Base-by-base conservation (phyloP, 2,113 vertebrate species). In the Zosterops hypoxanthus region DNA sequence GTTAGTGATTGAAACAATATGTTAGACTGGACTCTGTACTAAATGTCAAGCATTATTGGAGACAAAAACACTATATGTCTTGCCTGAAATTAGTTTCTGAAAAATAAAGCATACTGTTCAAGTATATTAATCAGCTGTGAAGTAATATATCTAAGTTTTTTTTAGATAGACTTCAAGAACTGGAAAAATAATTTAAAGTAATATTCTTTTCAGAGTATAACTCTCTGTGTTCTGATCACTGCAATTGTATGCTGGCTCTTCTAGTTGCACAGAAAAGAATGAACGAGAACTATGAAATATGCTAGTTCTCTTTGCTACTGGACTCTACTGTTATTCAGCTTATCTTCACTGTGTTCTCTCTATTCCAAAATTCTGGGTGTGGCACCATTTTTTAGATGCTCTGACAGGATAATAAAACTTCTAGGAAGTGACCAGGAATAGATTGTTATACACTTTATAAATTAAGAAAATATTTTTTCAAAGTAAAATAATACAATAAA, bases 341-440 rank as follows among this genome's bases (percentile, higher is more conserved):
- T 94, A 44, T 85, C n/a, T 87, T 77, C 59, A 79, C 64, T 75
- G 52, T 79, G 61, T 47, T 29, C 29, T 89, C 71, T 29, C n/a
- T 28, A 22, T 73, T 72, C 46, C 86, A 96, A 93, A 96, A 96
- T 88, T 94, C 70, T 78, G 17, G 75, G 42, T 72, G 47, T 96
- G 50, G n/a, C 34, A 80, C 86, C 44, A 61, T 90, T 55, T 93
- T 94, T 86, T 39, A 97, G 97, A 96, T 92, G 76, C 24, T 44
- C 36, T 88, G 61, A 92, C 82, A 76, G 69, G 87, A 90, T 68
- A 95, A 92, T 96, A 93, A 96, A 97, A 63, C 9, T 26, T 90
- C 92, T 83, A 84, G 24, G 61, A 91, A 94, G 50, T 61, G 8
- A 87, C 84, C 4, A 85, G 50, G 59, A 96, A 95, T 56, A 82